Conservation (phyloP, 2,888 invertebrate species). For the Caenorhabditis zanzibari region DNA sequence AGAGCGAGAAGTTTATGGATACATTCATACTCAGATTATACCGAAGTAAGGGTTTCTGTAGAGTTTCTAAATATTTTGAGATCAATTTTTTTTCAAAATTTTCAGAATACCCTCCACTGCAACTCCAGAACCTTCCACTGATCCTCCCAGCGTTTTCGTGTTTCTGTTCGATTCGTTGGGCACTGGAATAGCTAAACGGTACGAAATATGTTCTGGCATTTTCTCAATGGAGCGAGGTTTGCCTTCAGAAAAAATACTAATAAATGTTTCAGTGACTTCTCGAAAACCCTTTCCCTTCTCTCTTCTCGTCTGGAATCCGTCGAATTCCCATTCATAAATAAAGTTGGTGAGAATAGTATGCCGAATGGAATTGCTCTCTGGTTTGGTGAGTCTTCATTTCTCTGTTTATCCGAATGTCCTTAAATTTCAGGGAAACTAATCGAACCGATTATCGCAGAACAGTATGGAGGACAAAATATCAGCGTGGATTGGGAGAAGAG, state of each 20-base stretch:
- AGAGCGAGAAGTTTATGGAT: constrained; percentile 36
- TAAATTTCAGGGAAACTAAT: constrained; percentile 54
- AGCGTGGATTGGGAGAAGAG: constrained; percentile 27
- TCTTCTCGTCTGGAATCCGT: constrained; percentile 54
- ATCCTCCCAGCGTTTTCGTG: constrained; percentile 46
- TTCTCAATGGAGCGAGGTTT: no score
- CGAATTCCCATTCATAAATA: constrained; percentile 71
- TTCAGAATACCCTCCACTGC: neutral
- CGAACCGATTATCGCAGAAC: constrained; percentile 30
- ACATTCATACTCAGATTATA: constrained; percentile 43
- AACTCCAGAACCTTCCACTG: neutral
- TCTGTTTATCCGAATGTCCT: neutral
- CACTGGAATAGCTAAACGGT: constrained; percentile 32
- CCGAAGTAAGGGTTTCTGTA: constrained; percentile 24
- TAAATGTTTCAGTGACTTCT: constrained; percentile 39
- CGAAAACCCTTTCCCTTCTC: constrained; percentile 38
- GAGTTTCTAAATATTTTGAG: neutral
- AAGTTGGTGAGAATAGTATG: constrained; percentile 71
- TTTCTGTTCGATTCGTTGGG: constrained; percentile 39
- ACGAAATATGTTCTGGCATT: no score
- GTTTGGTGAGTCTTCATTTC: constrained; percentile 49
- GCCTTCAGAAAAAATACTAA: no score
- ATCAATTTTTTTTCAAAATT: neutral
- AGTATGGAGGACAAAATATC: constrained; percentile 25
- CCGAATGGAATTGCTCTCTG: constrained; percentile 73